phyloP scores from a whole-genome alignment of 2,888 invertebrate species.

The Drosophila birchii region DNA sequence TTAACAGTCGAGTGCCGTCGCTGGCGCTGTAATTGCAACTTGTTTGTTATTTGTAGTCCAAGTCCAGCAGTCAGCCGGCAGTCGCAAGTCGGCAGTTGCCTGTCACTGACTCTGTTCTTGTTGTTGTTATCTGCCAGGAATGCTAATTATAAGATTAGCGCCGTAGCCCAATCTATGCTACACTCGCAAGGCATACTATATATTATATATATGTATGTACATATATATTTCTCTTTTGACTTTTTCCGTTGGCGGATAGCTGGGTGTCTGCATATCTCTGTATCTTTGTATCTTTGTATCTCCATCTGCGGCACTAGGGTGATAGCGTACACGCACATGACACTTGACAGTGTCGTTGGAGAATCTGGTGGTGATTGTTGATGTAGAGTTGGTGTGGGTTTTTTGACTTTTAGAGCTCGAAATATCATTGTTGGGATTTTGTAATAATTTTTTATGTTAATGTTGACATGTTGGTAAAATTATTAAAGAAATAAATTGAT shows the following conservation, averaged over 20 bases:
- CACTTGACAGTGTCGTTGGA: slow-evolving; percentile 64
- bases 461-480: neutral
- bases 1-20: slow-evolving; percentile 66
- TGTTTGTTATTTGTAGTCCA: slow-evolving; percentile 80
- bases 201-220: neutral
- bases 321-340: slow-evolving; percentile 68
- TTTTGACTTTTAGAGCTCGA: neutral
- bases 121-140: slow-evolving; percentile 80
- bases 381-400: slow-evolving; percentile 19
- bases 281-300: slow-evolving; percentile 41
- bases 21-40: slow-evolving; percentile 68
- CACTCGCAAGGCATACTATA: slow-evolving; percentile 17
- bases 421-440: too few species aligned
- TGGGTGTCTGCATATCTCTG: slow-evolving; percentile 26
- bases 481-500: neutral
- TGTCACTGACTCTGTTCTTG: slow-evolving; percentile 54
- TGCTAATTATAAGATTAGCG: slow-evolving; percentile 80
- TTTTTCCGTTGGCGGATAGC: slow-evolving; percentile 19
- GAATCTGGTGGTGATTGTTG: slow-evolving; percentile 27
- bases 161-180: slow-evolving; percentile 48
- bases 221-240: slow-evolving; percentile 5
- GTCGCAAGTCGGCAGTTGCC: slow-evolving; percentile 31
- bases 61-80: slow-evolving; percentile 50
- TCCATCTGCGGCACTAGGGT: slow-evolving; percentile 46
- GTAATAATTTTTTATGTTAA: too few species aligned